phyloP scores from a whole-genome alignment of 2,888 invertebrate species.

The Geotrupes spiniger region DNA sequence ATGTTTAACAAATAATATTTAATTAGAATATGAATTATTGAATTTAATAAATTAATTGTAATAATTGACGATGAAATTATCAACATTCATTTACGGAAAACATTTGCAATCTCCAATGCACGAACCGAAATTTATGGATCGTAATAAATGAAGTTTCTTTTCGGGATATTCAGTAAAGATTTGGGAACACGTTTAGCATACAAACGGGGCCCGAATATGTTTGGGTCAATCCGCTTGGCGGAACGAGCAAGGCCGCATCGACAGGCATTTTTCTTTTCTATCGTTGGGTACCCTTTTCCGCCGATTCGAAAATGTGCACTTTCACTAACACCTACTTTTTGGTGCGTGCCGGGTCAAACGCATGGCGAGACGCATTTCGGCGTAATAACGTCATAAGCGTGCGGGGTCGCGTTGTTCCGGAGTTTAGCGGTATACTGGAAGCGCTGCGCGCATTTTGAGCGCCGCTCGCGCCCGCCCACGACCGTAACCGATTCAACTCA shows the following conservation, averaged over 20 bases:
- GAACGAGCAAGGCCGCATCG: slow-evolving; percentile 18
- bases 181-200: slow-evolving; percentile 22
- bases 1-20: no score
- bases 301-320: slow-evolving; percentile 20
- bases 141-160: neutral
- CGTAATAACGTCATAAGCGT: slow-evolving; percentile 25
- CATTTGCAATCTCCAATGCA: no score
- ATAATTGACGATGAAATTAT: no score
- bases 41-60: no score
- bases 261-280: slow-evolving; percentile 13
- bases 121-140: no score
- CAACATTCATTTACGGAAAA: no score
- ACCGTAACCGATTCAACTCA: slow-evolving; percentile 27
- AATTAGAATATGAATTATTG: no score
- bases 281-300: slow-evolving; percentile 10
- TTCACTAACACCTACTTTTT: slow-evolving; percentile 20
- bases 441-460: slow-evolving; percentile 30
- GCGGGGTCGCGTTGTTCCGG: slow-evolving; percentile 30
- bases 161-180: slow-evolving; percentile 1
- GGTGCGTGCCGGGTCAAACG: neutral
- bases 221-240: slow-evolving; percentile 22
- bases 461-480: slow-evolving; percentile 29
- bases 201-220: slow-evolving; percentile 17
- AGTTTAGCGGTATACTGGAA: slow-evolving; percentile 32
- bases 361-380: slow-evolving; percentile 15